phyloP scores from a whole-genome alignment of 2,113 vertebrate genomes.

The Grammomys dolichurus region DNA sequence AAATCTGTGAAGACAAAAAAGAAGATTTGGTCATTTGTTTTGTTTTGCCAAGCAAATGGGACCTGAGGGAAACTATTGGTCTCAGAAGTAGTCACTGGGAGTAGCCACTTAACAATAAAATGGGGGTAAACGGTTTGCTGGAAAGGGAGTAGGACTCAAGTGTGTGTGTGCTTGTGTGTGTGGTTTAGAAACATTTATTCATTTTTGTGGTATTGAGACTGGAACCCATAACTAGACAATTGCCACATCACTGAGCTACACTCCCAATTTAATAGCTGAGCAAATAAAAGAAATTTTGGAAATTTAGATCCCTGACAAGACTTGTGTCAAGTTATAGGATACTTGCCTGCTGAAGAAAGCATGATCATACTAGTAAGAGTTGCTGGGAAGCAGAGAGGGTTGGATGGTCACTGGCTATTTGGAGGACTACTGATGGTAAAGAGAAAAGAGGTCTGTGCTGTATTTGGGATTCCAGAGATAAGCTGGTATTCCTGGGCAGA shows the following conservation, averaged over 20 bases:
- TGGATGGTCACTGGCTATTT: slow-evolving; percentile 11
- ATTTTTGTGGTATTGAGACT: background rate
- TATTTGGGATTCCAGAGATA: slow-evolving; percentile 3
- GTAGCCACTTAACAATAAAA: background rate
- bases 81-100: background rate
- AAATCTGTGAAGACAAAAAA: slow-evolving; percentile 16
- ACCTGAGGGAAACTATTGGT: background rate
- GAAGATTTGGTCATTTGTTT: background rate
- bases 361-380: background rate
- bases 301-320: slow-evolving; percentile 39
- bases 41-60: background rate
- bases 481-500: slow-evolving; percentile 30
- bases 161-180: background rate
- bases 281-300: background rate
- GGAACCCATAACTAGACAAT: background rate
- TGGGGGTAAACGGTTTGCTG: background rate
- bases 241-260: background rate
- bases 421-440: slow-evolving; percentile 21
- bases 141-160: background rate
- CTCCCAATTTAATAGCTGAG: background rate
- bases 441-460: background rate
- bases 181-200: background rate
- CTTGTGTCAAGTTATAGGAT: background rate
- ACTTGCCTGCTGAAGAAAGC: background rate
- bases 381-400: slow-evolving; percentile 35